These are phyloP conservation scores for Musca vetustissima DNA, from an alignment of 1,140 invertebrate genomes.

Conservation along the genomic window DNA sequence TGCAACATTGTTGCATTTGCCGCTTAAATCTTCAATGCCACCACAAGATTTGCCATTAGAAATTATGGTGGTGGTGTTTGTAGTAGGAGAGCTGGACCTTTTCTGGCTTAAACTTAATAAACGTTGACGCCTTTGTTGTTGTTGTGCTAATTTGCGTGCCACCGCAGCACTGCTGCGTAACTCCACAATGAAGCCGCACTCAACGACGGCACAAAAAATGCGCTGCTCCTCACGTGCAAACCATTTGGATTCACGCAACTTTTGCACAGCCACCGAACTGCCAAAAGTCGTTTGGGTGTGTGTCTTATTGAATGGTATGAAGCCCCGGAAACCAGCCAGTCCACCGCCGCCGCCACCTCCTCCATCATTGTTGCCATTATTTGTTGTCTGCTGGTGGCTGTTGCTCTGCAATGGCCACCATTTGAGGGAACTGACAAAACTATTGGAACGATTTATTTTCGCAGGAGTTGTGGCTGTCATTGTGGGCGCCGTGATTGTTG, in stretches of 20 bases:
- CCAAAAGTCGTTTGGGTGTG: conserved; percentile 57
- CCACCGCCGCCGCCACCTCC: conserved; percentile 28
- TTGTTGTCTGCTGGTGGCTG: conserved; percentile 41
- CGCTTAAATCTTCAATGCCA: not conserved
- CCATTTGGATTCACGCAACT: conserved; percentile 69
- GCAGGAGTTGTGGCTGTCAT: conserved; percentile 17
- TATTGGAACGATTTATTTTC: conserved; percentile 52
- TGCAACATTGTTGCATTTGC: not conserved
- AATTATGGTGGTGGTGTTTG: conserved; percentile 13
- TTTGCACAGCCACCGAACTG: conserved; percentile 67
- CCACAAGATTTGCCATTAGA: conserved; percentile 36
- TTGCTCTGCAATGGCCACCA: conserved; percentile 55
- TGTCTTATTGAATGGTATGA: conserved; percentile 10
- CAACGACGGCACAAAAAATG: conserved; percentile 67
- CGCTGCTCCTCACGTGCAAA: conserved; percentile 66
- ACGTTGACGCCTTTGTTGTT: conserved; percentile 30
- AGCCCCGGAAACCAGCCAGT: not conserved
- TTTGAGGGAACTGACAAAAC: conserved; percentile 52
- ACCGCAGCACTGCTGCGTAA: conserved; percentile 57
- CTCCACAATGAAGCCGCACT: conserved; percentile 69
- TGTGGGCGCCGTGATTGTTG: conserved; percentile 9
- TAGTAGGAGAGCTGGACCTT: not conserved
- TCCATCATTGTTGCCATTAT: conserved; percentile 26
- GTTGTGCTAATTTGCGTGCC: conserved; percentile 30
- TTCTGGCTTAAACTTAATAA: not conserved